Percentiles rank a stretch among this genome's conserved stretches.
These are phyloP conservation scores for Poeciliopsis paucimaculata DNA, from an alignment of 2,797 vertebrate species.

Conservation along the genomic window DNA sequence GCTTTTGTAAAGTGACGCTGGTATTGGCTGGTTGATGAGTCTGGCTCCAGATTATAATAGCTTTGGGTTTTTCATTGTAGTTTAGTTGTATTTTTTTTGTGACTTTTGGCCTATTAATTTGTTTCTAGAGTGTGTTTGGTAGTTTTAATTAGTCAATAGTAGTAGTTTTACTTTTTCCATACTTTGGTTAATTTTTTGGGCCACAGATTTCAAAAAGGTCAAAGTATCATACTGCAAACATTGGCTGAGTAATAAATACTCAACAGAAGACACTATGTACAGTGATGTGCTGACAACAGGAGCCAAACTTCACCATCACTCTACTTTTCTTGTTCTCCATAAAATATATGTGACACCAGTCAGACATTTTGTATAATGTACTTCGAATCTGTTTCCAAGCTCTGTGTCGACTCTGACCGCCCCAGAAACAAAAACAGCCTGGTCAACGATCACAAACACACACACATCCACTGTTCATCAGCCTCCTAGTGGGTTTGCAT, in stretches of 20 bases:
- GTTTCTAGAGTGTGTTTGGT: too few species aligned
- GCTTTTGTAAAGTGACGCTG: background rate
- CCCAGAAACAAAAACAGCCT: conserved; percentile 13
- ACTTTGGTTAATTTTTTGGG: too few species aligned
- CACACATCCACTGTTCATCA: conserved; percentile 7
- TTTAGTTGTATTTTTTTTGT: too few species aligned
- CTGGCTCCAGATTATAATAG: too few species aligned
- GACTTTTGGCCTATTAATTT: too few species aligned
- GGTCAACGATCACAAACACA: background rate
- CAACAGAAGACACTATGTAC: background rate
- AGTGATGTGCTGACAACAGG: background rate
- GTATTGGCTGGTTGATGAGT: background rate
- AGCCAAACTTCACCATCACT: background rate
- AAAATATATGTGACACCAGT: conserved; percentile 4
- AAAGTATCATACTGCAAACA: too few species aligned
- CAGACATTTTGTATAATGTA: background rate
- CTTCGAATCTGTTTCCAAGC: background rate
- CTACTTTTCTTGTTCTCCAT: background rate
- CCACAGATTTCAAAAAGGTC: too few species aligned
- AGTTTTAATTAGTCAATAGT: too few species aligned
- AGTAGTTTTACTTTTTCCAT: too few species aligned
- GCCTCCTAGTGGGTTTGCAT: conserved; percentile 38
- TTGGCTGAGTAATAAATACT: background rate
- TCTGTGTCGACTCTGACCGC: conserved; percentile 23
- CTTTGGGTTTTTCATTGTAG: too few species aligned